Evolutionary conservation across 2,797 vertebrate species (phyloP), one percentile per base, ranked within the genome.

Genomic region (Nannoperca australis): DNA sequence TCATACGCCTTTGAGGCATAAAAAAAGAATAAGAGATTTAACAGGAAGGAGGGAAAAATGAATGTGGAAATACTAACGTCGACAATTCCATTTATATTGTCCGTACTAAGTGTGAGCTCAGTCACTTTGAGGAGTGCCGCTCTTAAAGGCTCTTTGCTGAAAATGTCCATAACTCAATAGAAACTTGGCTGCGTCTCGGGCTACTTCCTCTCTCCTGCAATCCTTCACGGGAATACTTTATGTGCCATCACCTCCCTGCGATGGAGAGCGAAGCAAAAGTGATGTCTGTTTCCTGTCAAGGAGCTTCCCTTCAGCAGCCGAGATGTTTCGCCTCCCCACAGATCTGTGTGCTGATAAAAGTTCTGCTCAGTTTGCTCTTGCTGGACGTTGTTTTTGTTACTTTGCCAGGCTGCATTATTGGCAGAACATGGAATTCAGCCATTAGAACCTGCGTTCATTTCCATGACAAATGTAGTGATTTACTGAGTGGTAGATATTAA

Each of bases 141-240:
- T 83, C 81, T 90, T 55, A 85, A 90, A 86, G 80, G 86, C 87
- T 86, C 85, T 81, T 78, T 79, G 73, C 86, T 77, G 85, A 69
- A 85, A 83, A 87, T 42, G 81, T 79, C 78, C 84, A 86, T 89
- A 93, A 91, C 90, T 93, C 91, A 91, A 85, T 64, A 83, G 69
- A 86, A 89, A 87, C 81, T 90, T 91, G 91, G 91, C 92, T 7
- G 70, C 20, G 65, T 78, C 83, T 91, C 81, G 59, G 80, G 62
- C 88, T 44, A 67, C 89, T 79, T 85, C 84, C 88, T 87, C 77
- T 81, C 79, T 67, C 54, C 85, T 44, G 45, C 72, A 64, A 89
- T 91, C 76, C 78, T 81, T 92, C 87, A 89, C 65, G 14, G 59
- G 78, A 63, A 85, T 84, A 73, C 85, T 90, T 91, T 83, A 87